phyloP scores from a whole-genome alignment of 2,888 invertebrate species.

The Sepioteuthis lessoniana region DNA sequence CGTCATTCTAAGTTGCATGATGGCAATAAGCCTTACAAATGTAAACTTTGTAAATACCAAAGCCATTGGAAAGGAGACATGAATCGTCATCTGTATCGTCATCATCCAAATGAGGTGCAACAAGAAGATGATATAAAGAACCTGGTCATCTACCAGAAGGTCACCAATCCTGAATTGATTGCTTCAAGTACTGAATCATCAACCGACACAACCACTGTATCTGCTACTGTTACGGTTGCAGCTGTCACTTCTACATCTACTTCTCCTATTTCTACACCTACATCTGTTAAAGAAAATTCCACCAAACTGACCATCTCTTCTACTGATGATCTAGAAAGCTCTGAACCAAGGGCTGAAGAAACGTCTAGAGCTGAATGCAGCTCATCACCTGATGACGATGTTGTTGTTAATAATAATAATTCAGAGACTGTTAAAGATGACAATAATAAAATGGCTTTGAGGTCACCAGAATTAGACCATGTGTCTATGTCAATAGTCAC shows the following conservation, averaged over 20 bases:
- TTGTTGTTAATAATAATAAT: no score
- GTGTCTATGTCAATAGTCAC: neutral
- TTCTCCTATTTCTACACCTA: neutral
- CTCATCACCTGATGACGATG: neutral
- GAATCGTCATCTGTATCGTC: slow-evolving; percentile 76
- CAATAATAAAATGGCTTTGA: neutral
- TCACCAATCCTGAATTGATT: neutral
- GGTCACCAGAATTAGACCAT: neutral
- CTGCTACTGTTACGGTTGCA: slow-evolving; percentile 42
- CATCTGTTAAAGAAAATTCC: neutral
- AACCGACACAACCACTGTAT: neutral
- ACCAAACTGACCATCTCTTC: neutral
- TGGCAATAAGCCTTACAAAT: slow-evolving; percentile 75
- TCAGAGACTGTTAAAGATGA: neutral
- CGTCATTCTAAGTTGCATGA: slow-evolving; percentile 76
- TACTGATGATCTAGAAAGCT: neutral
- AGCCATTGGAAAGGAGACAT: slow-evolving; percentile 77
- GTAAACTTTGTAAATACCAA: slow-evolving; percentile 76
- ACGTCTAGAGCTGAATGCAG: neutral
- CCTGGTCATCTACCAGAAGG: slow-evolving; percentile 57
- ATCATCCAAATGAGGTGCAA: slow-evolving; percentile 71
- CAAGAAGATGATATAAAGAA: slow-evolving; percentile 61
- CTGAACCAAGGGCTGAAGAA: neutral
- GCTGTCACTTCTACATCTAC: slow-evolving; percentile 36
- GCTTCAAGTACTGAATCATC: neutral